phyloP scores from a whole-genome alignment of 2,113 vertebrate species.

The Tetrax tetrax region DNA sequence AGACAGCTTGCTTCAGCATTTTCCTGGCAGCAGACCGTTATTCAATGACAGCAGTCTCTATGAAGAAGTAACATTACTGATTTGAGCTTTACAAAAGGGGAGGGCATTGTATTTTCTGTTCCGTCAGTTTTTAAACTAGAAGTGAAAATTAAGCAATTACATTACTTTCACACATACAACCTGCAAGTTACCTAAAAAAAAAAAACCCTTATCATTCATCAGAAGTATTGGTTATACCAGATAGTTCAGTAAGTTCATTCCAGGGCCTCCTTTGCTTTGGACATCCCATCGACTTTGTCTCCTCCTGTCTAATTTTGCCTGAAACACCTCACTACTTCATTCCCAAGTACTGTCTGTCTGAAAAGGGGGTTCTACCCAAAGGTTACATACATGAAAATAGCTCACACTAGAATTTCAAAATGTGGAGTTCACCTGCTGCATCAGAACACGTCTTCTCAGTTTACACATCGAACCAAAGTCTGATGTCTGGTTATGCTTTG shows the following conservation, averaged over 20 bases:
- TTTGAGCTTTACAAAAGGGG: background rate
- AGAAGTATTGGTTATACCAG: background rate
- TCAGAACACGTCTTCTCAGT: background rate
- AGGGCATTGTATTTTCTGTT: background rate
- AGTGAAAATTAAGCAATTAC: background rate
- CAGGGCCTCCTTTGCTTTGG: background rate
- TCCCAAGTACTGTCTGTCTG: background rate
- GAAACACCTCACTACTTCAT: background rate
- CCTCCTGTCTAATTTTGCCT: background rate
- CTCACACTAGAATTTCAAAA: background rate
- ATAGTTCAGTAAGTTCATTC: background rate
- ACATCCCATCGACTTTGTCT: background rate
- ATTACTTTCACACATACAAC: background rate
- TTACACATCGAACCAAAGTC: background rate
- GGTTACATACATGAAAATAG: background rate
- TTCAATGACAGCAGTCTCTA: background rate
- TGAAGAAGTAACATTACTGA: background rate
- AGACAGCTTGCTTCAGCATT: constrained; percentile 54
- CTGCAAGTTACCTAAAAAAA: background rate
- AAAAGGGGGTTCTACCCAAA: background rate
- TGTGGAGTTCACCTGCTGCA: background rate
- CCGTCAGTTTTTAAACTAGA: background rate
- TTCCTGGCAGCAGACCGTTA: background rate
- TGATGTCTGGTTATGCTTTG: background rate
- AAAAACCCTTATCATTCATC: background rate